These are phyloP conservation scores for Paramormyrops hopkinsi DNA, from an alignment of 2,797 vertebrate genomes.

Conservation along the genomic window DNA sequence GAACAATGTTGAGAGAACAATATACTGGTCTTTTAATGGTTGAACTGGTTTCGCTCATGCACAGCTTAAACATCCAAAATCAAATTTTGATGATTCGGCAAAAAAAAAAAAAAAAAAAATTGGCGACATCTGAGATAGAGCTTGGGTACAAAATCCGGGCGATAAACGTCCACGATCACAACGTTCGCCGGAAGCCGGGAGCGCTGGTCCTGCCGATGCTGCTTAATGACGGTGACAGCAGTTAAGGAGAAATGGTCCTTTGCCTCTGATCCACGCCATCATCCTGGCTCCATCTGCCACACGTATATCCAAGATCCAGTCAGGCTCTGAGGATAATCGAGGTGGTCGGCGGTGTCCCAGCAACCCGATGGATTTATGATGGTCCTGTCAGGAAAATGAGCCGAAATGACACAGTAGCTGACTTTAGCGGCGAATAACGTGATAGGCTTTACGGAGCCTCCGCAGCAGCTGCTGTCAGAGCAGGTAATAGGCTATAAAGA, in stretches of 20 bases:
- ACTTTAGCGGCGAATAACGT: constrained; percentile 80
- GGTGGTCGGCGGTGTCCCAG: constrained; percentile 69
- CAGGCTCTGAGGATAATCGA: constrained; percentile 79
- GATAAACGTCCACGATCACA: not conserved
- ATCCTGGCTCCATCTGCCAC: constrained; percentile 74
- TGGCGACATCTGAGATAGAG: not conserved
- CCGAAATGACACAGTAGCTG: constrained; percentile 82
- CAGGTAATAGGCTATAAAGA: constrained; percentile 85
- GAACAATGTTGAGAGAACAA: not conserved
- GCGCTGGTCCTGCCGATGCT: constrained; percentile 57
- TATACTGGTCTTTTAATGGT: not conserved
- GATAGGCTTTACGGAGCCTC: constrained; percentile 74
- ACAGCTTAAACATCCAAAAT: not conserved
- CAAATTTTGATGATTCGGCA: not conserved
- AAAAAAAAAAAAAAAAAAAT: not conserved
- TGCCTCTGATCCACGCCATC: constrained; percentile 68
- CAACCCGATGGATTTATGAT: constrained; percentile 80
- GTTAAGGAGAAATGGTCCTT: constrained; percentile 68
- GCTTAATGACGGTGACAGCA: constrained; percentile 66
- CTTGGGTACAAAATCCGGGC: not conserved
- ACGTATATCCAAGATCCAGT: constrained; percentile 80
- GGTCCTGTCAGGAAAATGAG: constrained; percentile 82
- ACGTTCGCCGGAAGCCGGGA: not conserved
- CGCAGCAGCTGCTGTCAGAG: constrained; percentile 78
- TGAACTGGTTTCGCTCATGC: not conserved